Evolutionary conservation across 2,888 invertebrate genomes (phyloP), one percentile per base, ranked within the genome.

Genomic region (Uropetala carovei): DNA sequence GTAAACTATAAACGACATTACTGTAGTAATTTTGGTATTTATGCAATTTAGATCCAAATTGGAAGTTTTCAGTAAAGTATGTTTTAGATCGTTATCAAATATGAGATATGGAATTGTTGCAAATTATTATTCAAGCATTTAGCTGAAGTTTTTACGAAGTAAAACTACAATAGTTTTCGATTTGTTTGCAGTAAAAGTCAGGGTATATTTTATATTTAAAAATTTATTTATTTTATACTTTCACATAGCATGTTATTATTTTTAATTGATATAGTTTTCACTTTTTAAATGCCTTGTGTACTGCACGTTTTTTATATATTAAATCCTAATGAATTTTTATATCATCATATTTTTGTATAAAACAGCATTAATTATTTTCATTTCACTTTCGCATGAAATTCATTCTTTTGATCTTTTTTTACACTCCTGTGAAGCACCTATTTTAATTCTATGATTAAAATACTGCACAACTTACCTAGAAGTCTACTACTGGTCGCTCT

Each of bases 291-390:
- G 89, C 89, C 89, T 89, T 89, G 89, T 43, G 64, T 89, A 68
- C 86, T 89, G 89, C 89, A 89, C 89, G 89, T 64, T 89, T 89
- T 68, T 60, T 89, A 57, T n/a, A 83, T n/a, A n/a, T n/a, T 43
- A 83, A 83, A 56, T 43, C 2, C 10, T 83, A 9, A 56, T 9
- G 43, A 56, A 9, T 83, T 43, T n/a, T n/a, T 43, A 83, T 83
- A 57, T 43, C 27, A 82, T 82, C 18, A 83, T 43, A 5, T 30
- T 43, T 83, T 57, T 43, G 83, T 83, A n/a, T 8, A 83, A 83
- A 18, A 83, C 18, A 83, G 83, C 83, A 83, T 83, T 82, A 83
- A 18, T 43, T 57, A n/a, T 60, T 59, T 86, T 86, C 0, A 86
- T 86, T 86, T 86, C 14, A 60, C 59, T 60, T 30, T 86, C n/a